Conservation (phyloP, 2,888 invertebrate species). For the Lepas anatifera region DNA sequence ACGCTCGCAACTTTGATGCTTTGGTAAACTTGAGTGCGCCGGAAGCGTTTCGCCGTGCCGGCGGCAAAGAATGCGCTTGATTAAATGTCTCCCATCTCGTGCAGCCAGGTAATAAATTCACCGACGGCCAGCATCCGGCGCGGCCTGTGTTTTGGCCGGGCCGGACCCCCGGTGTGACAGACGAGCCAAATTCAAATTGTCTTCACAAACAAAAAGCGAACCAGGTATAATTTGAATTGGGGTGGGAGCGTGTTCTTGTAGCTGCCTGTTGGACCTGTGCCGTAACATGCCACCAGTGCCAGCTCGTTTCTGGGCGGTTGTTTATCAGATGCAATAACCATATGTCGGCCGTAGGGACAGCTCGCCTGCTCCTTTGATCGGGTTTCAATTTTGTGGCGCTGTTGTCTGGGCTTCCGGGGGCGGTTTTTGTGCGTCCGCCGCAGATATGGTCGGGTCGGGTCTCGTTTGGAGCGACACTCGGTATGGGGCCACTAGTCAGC, state of each 20-base stretch:
- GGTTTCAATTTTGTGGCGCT: background rate
- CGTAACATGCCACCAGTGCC: too few species aligned
- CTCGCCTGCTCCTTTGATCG: background rate
- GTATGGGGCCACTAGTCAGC: too few species aligned
- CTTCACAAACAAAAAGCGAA: conserved; percentile 3
- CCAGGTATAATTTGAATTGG: background rate
- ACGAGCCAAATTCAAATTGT: conserved; percentile 10
- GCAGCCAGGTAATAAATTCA: background rate
- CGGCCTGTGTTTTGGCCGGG: background rate
- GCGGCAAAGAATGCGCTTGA: background rate
- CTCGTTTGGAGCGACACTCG: too few species aligned
- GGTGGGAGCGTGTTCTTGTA: background rate
- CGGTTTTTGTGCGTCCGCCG: background rate
- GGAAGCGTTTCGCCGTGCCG: too few species aligned
- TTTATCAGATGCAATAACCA: background rate
- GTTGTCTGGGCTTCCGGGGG: background rate
- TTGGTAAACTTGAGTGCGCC: too few species aligned
- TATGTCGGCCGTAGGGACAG: background rate
- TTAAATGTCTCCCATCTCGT: conserved; percentile 11
- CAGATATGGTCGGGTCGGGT: too few species aligned
- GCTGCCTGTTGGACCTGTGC: background rate
- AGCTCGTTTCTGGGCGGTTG: background rate
- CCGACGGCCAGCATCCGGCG: background rate
- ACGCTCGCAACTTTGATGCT: too few species aligned
- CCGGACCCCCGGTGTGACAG: conserved; percentile 7